Conservation (phyloP, 1,140 invertebrate species). For the Drosophila pruinosa region DNA sequence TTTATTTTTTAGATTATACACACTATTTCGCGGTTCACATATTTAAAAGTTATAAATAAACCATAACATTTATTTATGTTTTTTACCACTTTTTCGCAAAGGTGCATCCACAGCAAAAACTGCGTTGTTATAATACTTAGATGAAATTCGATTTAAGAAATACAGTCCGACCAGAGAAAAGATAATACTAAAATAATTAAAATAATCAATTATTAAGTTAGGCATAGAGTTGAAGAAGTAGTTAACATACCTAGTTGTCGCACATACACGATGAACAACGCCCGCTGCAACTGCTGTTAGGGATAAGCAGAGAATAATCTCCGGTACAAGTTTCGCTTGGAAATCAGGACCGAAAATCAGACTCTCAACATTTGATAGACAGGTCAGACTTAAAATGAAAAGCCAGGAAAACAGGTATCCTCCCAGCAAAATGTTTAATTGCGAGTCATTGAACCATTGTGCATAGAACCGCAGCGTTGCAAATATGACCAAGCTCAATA, state of each 20-base stretch:
- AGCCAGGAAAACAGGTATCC: constrained; percentile 73
- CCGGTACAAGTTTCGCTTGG: constrained; percentile 78
- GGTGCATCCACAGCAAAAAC: constrained; percentile 41
- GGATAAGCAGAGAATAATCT: constrained; percentile 75
- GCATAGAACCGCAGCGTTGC: constrained; percentile 74
- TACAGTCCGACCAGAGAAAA: constrained; percentile 77
- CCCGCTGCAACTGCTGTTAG: constrained; percentile 66
- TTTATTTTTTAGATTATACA: constrained; percentile 4
- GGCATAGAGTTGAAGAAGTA: not conserved
- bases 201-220: not conserved
- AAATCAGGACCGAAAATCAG: constrained; percentile 75
- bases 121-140: constrained; percentile 65
- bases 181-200: constrained; percentile 49
- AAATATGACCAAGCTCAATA: constrained; percentile 71
- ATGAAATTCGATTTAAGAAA: constrained; percentile 78
- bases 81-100: constrained; percentile 53
- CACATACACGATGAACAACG: constrained; percentile 80
- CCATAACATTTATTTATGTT: constrained; percentile 47
- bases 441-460: constrained; percentile 71
- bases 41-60: not conserved
- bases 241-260: constrained; percentile 71
- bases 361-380: constrained; percentile 76
- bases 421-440: constrained; percentile 70
- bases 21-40: not conserved
- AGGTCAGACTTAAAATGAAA: constrained; percentile 71